Percentiles rank a stretch among this genome's conserved stretches.
Conservation (phyloP, 2,113 vertebrate species). For the Brienomyrus brachyistius region DNA sequence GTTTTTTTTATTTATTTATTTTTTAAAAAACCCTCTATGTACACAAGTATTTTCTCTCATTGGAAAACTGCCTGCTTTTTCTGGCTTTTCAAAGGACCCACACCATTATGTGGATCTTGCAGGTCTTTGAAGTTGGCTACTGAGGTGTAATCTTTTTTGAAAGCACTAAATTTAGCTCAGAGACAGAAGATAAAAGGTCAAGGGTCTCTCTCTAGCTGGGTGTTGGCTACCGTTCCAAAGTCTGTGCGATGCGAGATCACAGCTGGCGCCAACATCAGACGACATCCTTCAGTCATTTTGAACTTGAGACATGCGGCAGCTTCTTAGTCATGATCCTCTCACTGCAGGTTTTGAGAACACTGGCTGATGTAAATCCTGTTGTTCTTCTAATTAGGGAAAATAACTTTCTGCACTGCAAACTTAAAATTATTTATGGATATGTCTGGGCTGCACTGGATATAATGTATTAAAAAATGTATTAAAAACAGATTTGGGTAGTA, state of each 20-base stretch:
- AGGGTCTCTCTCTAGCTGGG: background rate
- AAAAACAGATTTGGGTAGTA: background rate
- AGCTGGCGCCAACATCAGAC: background rate
- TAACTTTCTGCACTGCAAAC: background rate
- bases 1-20: too few relatives aligned
- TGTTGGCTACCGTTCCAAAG: background rate
- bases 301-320: background rate
- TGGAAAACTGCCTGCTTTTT: background rate
- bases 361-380: background rate
- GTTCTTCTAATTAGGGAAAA: background rate
- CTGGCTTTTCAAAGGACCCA: background rate
- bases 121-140: background rate
- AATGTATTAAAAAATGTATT: background rate
- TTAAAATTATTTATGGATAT: background rate
- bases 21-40: background rate
- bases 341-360: background rate
- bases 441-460: background rate
- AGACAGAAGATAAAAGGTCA: background rate
- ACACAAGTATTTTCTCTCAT: background rate
- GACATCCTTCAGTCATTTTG: background rate
- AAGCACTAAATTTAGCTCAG: constrained; percentile 9
- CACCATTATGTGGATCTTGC: background rate
- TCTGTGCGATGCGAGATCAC: background rate
- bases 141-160: background rate
- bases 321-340: background rate